A percentile compares a stretch with the other conserved stretches of the same genome.
Evolutionary conservation across 2,113 vertebrate species (phyloP).

Genomic region (Panurus biarmicus): DNA sequence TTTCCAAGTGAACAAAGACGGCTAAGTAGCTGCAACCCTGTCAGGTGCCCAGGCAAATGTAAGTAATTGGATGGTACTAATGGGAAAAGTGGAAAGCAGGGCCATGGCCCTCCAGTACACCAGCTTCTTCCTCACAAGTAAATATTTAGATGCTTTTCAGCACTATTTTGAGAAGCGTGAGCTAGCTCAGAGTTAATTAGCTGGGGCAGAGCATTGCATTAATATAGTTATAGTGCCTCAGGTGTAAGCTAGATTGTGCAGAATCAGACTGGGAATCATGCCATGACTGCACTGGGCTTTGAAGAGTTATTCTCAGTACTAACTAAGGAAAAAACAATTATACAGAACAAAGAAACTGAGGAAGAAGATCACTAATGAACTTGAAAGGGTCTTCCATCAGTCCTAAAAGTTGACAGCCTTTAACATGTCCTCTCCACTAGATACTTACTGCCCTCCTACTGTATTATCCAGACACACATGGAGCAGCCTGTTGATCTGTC

Average conservation of each 20-base stretch:
- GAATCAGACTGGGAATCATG: neutral
- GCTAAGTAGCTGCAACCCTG: neutral
- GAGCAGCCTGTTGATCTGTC: neutral
- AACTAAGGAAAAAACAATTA: neutral
- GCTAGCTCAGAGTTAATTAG: slow-evolving; percentile 14
- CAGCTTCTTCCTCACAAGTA: neutral
- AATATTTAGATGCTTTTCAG: neutral
- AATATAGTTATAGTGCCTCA: neutral
- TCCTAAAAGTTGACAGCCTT: neutral
- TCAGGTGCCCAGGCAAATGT: neutral
- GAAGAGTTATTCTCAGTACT: neutral
- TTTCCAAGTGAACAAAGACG: neutral
- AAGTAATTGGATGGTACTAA: neutral
- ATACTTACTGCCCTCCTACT: neutral
- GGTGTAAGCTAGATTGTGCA: neutral
- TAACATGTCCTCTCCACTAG: neutral
- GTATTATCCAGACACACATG: neutral
- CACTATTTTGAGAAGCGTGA: neutral
- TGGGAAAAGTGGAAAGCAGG: neutral
- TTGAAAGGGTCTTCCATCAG: neutral
- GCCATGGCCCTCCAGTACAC: neutral
- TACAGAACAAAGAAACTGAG: neutral
- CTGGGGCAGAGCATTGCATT: neutral
- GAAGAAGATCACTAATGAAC: neutral
- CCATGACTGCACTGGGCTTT: neutral